phyloP scores from a whole-genome alignment of 2,888 invertebrate species.

The Incurvaria masculella region DNA sequence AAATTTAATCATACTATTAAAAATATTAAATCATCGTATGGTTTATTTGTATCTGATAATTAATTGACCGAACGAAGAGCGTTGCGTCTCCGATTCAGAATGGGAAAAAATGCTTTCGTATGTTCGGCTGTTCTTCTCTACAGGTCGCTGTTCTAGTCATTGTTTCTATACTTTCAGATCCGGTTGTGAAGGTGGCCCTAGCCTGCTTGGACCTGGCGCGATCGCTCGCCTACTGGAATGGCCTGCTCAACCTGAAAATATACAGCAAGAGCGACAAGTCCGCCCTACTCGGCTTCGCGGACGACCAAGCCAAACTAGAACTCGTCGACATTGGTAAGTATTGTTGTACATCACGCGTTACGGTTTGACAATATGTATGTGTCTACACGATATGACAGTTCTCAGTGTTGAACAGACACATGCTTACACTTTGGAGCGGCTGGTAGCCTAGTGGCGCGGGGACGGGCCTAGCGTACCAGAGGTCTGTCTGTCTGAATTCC shows the following conservation, averaged over 20 bases:
- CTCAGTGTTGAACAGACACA: slow-evolving; percentile 2
- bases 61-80: too few relatives aligned
- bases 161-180: slow-evolving; percentile 51
- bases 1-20: too few relatives aligned
- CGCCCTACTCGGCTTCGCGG: slow-evolving; percentile 66
- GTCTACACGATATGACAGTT: slow-evolving; percentile 4
- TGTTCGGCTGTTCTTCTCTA: too few relatives aligned
- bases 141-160: too few relatives aligned
- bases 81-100: too few relatives aligned
- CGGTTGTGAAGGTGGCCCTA: slow-evolving; percentile 75
- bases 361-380: slow-evolving; percentile 1
- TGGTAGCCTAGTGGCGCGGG: too few relatives aligned
- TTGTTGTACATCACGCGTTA: too few relatives aligned
- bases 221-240: slow-evolving; percentile 83
- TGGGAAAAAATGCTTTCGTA: too few relatives aligned
- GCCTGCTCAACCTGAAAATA: slow-evolving; percentile 70
- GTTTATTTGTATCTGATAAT: too few relatives aligned
- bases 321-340: slow-evolving; percentile 66
- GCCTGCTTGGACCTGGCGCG: slow-evolving; percentile 71
- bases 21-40: too few relatives aligned
- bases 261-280: slow-evolving; percentile 61
- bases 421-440: slow-evolving; percentile 2
- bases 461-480: too few relatives aligned
- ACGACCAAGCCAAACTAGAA: slow-evolving; percentile 74
- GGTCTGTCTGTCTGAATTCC: slow-evolving; percentile 4